Conservation (phyloP, 2,797 vertebrate species). For the Ptychobarbus kaznakovi region DNA sequence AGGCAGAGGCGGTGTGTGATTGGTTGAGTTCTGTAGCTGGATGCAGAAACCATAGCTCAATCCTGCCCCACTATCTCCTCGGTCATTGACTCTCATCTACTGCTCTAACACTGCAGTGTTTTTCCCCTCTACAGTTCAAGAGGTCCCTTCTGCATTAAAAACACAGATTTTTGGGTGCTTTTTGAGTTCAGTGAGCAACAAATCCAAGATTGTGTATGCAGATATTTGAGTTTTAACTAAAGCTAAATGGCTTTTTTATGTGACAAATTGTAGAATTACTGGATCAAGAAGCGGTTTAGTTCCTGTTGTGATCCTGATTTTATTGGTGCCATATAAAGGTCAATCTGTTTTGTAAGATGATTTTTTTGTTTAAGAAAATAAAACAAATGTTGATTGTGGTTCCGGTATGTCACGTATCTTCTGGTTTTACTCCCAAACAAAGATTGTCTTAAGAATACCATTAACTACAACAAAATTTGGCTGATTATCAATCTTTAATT, state of each 20-base stretch:
- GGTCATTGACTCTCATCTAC: constrained; percentile 24
- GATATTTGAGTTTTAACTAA: not conserved
- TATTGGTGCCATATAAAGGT: not conserved
- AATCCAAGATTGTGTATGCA: not conserved
- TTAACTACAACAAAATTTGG: not conserved
- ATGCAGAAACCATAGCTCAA: constrained; percentile 20
- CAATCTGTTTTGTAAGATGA: not conserved
- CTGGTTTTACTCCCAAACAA: not conserved
- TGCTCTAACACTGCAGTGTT: constrained; percentile 12
- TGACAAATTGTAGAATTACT: not conserved
- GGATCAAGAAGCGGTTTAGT: not conserved
- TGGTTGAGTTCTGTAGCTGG: constrained; percentile 23
- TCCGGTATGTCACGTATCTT: not conserved
- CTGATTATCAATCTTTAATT: not conserved
- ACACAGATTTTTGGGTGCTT: not conserved
- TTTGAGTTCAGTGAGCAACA: constrained; percentile 19
- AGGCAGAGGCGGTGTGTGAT: constrained; percentile 26
- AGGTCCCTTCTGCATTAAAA: constrained; percentile 6
- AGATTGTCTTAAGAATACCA: not conserved
- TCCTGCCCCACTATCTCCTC: constrained; percentile 14
- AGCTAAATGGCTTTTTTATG: not conserved
- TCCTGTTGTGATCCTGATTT: not conserved
- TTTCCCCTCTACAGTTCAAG: constrained; percentile 17
- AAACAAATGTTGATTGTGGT: not conserved
- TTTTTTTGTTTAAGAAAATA: not conserved